These are phyloP conservation scores for Probaryconus sp. DNA, from an alignment of 1,140 invertebrate species.

Conservation along the genomic window DNA sequence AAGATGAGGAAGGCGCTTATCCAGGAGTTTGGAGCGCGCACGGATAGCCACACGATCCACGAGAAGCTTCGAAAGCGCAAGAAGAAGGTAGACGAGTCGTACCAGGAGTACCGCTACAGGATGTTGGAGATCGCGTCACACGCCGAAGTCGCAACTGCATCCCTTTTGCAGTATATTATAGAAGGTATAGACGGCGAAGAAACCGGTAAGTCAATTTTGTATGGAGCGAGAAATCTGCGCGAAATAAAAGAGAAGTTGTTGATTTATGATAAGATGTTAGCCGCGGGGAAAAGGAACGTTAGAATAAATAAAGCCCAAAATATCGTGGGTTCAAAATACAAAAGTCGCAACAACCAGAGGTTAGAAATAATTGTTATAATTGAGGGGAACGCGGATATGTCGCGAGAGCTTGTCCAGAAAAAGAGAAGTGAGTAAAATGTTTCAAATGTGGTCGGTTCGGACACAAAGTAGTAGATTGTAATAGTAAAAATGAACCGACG, in stretches of 20 bases:
- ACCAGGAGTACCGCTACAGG: conserved; percentile 28
- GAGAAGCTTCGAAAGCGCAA: conserved; percentile 24
- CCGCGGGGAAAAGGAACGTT: neutral
- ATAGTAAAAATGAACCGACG: no score
- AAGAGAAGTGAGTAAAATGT: conserved; percentile 15
- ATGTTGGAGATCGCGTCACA: conserved; percentile 59
- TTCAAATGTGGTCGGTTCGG: conserved; percentile 28
- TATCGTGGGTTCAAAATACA: neutral
- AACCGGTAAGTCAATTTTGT: conserved; percentile 63
- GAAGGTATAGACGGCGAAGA: conserved; percentile 65
- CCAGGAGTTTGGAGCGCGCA: conserved; percentile 38
- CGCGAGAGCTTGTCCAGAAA: conserved; percentile 5
- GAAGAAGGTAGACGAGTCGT: conserved; percentile 32
- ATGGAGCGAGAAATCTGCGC: conserved; percentile 57
- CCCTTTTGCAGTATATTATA: conserved; percentile 65
- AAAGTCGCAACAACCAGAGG: neutral
- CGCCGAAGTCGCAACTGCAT: conserved; percentile 58
- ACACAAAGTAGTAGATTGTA: conserved; percentile 10
- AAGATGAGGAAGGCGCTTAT: conserved; percentile 24
- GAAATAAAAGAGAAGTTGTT: conserved; percentile 58
- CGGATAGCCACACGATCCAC: conserved; percentile 12
- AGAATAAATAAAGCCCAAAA: neutral
- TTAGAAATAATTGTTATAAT: neutral
- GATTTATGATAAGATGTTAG: conserved; percentile 6
- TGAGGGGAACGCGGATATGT: conserved; percentile 2